Conservation (phyloP, 2,113 vertebrate species). For the Heloderma charlesbogerti region DNA sequence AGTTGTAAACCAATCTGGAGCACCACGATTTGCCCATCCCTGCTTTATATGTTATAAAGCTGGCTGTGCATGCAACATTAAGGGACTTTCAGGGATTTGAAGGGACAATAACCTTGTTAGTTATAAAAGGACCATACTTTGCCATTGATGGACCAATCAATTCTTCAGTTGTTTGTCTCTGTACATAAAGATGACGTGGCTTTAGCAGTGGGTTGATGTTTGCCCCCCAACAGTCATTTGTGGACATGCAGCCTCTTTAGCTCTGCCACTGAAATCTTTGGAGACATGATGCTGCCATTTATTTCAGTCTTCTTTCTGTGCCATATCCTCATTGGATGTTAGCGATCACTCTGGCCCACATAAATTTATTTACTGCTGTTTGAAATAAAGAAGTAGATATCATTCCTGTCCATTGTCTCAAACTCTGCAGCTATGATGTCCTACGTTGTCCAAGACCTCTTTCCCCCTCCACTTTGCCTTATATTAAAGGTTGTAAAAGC, state of each 20-base stretch:
- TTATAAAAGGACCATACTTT: not conserved
- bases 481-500: too few species aligned
- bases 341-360: too few species aligned
- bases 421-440: too few species aligned
- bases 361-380: too few species aligned
- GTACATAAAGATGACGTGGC: not conserved
- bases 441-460: too few species aligned
- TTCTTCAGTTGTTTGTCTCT: not conserved
- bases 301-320: too few species aligned
- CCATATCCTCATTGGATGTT: too few species aligned
- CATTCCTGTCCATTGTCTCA: too few species aligned
- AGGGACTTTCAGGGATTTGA: not conserved
- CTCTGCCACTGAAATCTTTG: not conserved
- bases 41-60: not conserved
- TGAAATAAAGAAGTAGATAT: too few species aligned
- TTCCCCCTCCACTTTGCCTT: too few species aligned
- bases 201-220: not conserved
- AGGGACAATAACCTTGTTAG: not conserved
- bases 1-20: too few species aligned
- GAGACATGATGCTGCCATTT: not conserved
- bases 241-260: not conserved
- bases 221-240: not conserved
- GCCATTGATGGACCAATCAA: not conserved
- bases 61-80: not conserved
- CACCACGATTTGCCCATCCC: too few species aligned